These are phyloP conservation scores for Myxocyprinus asiaticus DNA, from an alignment of 2,113 vertebrate species.

Conservation along the genomic window DNA sequence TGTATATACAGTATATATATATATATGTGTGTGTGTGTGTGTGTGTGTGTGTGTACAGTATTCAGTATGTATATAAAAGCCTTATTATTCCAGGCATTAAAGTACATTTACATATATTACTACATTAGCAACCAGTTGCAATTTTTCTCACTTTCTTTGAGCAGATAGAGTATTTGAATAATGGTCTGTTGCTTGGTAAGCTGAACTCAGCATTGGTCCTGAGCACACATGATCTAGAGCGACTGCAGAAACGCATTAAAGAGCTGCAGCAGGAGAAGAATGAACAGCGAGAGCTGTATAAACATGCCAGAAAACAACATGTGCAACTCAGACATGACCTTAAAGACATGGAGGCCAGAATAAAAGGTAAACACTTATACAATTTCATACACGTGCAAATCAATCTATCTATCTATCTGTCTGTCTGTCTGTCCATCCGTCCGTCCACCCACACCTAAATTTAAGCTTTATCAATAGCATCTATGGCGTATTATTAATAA, in stretches of 20 bases:
- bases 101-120: no score
- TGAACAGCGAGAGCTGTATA: conserved; percentile 76
- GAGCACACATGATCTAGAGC: conserved; percentile 70
- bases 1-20: no score
- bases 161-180: conserved; percentile 80
- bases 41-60: no score
- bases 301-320: conserved; percentile 74
- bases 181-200: conserved; percentile 72
- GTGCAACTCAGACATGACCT: conserved; percentile 77
- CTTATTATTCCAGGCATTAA: no score
- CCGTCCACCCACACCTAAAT: no score
- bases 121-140: neutral
- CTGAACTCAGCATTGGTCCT: conserved; percentile 81
- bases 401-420: no score
- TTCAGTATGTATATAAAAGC: no score
- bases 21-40: no score
- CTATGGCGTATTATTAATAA: no score
- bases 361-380: conserved; percentile 71
- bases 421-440: no score
- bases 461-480: no score
- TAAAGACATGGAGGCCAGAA: conserved; percentile 75
- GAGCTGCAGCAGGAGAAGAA: conserved; percentile 78
- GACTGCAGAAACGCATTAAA: conserved; percentile 77
- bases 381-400: no score
- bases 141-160: conserved; percentile 22